Evolutionary conservation across 2,888 invertebrate genomes (phyloP), one percentile per base, ranked within the genome.

Genomic region (Platynereis dumerilii): DNA sequence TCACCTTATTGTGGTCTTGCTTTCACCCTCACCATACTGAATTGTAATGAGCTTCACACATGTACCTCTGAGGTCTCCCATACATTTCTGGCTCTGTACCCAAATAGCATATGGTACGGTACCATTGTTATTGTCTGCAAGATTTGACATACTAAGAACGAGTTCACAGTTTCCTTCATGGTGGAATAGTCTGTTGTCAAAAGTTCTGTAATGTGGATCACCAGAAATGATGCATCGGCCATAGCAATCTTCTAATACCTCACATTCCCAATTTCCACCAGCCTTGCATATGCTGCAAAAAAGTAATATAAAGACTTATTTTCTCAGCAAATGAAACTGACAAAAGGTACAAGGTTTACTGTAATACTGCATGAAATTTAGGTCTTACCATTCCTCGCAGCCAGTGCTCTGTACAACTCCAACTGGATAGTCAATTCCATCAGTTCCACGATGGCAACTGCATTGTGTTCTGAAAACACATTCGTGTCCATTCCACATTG

Each of bases 181-280:
- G 85, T 94, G 91, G 82, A 88, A 96, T 1, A 89, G 89, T 71
- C 88, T 89, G 0, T 94, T 94, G 83, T 96, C 95, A 81, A 96
- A 96, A 0, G 95, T 95, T 57, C 88, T 88, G 84, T 94, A 95
- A 86, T 96, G 95, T 0, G 94, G 93, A 87, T 94, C 94, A 15
- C 66, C 72, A n/a, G 66, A 64, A 1, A 72, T 58, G n/a, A n/a
- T n/a, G n/a, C n/a, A n/a, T n/a, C n/a, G n/a, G n/a, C n/a, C n/a
- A n/a, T n/a, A n/a, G n/a, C n/a, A n/a, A n/a, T n/a, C n/a, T n/a
- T n/a, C n/a, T n/a, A n/a, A n/a, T n/a, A n/a, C n/a, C n/a, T n/a
- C 53, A 48, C 71, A 72, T 42, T 70, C 34, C 72, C 72, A 72
- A 34, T 48, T 53, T 5, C 72, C 71, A 12, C 71, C 70, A 20